Percentiles rank a stretch among this genome's conserved stretches.
These are phyloP conservation scores for Pleuronectes platessa DNA, from an alignment of 2,113 vertebrate species.

Conservation along the genomic window DNA sequence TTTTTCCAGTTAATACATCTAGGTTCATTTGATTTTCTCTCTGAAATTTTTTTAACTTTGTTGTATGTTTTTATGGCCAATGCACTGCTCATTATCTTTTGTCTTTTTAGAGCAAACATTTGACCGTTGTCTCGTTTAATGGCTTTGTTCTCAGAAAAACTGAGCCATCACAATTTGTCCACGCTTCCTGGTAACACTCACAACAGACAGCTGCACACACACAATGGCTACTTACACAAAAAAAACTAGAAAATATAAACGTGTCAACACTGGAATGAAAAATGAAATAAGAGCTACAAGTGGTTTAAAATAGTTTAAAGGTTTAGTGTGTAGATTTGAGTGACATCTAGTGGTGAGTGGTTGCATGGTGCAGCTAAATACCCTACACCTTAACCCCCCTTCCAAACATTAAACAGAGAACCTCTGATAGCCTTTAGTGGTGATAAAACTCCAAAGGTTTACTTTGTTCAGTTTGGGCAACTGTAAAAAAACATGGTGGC, in stretches of 20 bases:
- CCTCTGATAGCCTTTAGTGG: no score
- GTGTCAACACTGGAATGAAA: background rate
- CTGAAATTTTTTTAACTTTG: conserved; percentile 10
- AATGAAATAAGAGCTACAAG: conserved; percentile 20
- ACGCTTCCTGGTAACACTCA: conserved; percentile 18
- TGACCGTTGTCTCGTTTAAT: background rate
- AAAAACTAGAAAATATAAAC: conserved; percentile 3
- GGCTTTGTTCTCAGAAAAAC: background rate
- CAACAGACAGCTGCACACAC: background rate
- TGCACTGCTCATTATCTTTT: conserved; percentile 4
- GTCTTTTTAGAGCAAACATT: background rate
- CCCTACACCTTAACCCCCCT: no score
- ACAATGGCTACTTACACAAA: background rate
- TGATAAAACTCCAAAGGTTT: no score
- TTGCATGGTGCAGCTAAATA: no score
- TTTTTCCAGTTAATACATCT: conserved; percentile 37
- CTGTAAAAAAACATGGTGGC: no score
- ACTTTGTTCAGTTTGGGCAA: no score
- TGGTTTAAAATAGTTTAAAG: conserved; percentile 24
- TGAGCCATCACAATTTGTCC: background rate
- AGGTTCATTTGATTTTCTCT: background rate
- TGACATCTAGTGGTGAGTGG: no score
- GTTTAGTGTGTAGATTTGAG: no score
- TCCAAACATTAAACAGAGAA: no score
- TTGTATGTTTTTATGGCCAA: background rate